phyloP scores from a whole-genome alignment of 2,113 vertebrate species.

The Sapajus apella region DNA sequence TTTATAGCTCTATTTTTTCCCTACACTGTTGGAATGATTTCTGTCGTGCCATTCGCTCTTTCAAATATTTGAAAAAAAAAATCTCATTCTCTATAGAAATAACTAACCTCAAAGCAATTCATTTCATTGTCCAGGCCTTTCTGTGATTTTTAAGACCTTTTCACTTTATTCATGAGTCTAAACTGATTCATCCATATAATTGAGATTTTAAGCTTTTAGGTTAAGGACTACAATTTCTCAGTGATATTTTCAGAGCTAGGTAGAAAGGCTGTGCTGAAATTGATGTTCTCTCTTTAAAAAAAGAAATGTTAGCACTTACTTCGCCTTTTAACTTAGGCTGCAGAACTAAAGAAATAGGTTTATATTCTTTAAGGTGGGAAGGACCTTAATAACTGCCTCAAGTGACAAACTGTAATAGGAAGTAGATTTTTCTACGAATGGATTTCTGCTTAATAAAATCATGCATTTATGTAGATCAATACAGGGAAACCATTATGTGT shows the following conservation, averaged over 20 bases:
- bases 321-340: conserved; percentile 51
- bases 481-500: conserved; percentile 9
- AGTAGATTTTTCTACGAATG: conserved; percentile 29
- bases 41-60: conserved; percentile 26
- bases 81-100: conserved; percentile 57
- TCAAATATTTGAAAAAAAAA: conserved; percentile 28
- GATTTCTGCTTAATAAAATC: conserved; percentile 53
- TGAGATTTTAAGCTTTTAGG: conserved; percentile 70
- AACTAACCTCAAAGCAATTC: conserved; percentile 41
- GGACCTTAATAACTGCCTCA: conserved; percentile 40
- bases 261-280: conserved; percentile 26
- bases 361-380: conserved; percentile 38
- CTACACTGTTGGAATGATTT: conserved; percentile 5
- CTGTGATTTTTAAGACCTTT: conserved; percentile 61
- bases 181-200: conserved; percentile 64
- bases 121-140: conserved; percentile 61
- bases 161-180: conserved; percentile 69
- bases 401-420: neutral
- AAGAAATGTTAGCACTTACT: conserved; percentile 51
- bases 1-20: neutral
- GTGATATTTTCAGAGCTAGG: conserved; percentile 59
- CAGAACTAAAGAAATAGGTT: conserved; percentile 52
- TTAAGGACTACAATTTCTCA: conserved; percentile 67
- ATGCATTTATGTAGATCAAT: conserved; percentile 44
- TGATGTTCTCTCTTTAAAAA: conserved; percentile 53